Evolutionary conservation across 2,113 vertebrate genomes (phyloP).

Genomic region (Pseudorasbora parva): DNA sequence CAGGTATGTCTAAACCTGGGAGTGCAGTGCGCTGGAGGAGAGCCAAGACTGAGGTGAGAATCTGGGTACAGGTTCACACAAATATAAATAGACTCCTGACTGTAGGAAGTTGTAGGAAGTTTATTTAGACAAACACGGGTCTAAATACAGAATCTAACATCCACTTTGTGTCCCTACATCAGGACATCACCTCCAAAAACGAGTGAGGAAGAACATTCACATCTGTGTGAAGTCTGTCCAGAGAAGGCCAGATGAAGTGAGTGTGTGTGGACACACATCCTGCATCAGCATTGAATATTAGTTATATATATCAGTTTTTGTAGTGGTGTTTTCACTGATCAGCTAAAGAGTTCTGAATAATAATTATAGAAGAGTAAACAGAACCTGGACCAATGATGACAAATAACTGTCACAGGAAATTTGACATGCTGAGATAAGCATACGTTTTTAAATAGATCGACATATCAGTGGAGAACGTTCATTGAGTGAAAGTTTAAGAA

Average conservation of each 20-base stretch:
- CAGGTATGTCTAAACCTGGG: slow-evolving; percentile 69
- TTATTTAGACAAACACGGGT: neutral
- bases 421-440: neutral
- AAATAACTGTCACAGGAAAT: neutral
- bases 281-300: neutral
- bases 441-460: neutral
- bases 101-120: neutral
- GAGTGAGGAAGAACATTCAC: slow-evolving; percentile 62
- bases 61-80: neutral
- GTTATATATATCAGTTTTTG: neutral
- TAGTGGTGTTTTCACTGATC: slow-evolving; percentile 16
- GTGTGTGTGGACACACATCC: slow-evolving; percentile 13
- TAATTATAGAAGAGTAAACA: neutral
- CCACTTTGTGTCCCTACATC: slow-evolving; percentile 41
- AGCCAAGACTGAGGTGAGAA: slow-evolving; percentile 76
- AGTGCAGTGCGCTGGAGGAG: slow-evolving; percentile 63
- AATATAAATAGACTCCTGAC: neutral
- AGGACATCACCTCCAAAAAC: slow-evolving; percentile 79
- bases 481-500: neutral
- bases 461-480: neutral
- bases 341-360: slow-evolving; percentile 9
- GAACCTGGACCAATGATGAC: neutral
- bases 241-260: slow-evolving; percentile 8
- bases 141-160: neutral
- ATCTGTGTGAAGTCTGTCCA: neutral